Evolutionary conservation across 64 coral and sea anemone genomes (phyloP), one percentile per base, ranked within the genome.

Genomic region (Actinia tenebrosa): DNA sequence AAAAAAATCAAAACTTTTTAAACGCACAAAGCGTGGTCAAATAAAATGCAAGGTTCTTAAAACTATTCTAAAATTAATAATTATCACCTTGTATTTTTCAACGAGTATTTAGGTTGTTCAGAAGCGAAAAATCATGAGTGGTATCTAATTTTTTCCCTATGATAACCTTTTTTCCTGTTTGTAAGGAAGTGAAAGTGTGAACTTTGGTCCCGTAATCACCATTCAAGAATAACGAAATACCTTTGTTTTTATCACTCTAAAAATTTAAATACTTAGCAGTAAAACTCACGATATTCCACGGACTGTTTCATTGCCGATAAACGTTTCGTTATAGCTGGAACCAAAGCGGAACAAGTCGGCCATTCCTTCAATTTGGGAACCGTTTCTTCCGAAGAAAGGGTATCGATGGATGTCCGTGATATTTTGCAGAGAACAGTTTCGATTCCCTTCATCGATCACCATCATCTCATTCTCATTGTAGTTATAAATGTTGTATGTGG

Each of bases 271-370:
- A 3, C 13, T 58, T 11, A 14, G 63, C 10, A 37, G 22, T 23
- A 10, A 75, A 11, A 61, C 88, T 96, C 69, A 96, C 94, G 78
- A 82, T 89, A 96, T 96, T 45, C 94, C 94, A 13, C 94, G 84
- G 0, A 96, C 63, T 42, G 69, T 44, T 23, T 84, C 43, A 53
- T 87, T 55, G 77, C 91, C 94, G 15, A 90, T 71, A 45, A 83
- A 96, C 7, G 88, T 90, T n/a, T 96, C 94, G 52, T 96, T 96
- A 22, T 61, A 96, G 22, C 79, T 53, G 6, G 80, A 86, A 68
- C 91, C 94, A 87, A 96, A 96, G 7, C 46, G 64, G 80, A 96
- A 96, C 18, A 96, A 82, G 45, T 96, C 78, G 0, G 94, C 59
- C 44, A 93, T 89, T 56, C 91, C 83, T 79, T 93, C 88, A 45